Conservation (phyloP, 2,113 vertebrate genomes). For the Scatophagus argus region DNA sequence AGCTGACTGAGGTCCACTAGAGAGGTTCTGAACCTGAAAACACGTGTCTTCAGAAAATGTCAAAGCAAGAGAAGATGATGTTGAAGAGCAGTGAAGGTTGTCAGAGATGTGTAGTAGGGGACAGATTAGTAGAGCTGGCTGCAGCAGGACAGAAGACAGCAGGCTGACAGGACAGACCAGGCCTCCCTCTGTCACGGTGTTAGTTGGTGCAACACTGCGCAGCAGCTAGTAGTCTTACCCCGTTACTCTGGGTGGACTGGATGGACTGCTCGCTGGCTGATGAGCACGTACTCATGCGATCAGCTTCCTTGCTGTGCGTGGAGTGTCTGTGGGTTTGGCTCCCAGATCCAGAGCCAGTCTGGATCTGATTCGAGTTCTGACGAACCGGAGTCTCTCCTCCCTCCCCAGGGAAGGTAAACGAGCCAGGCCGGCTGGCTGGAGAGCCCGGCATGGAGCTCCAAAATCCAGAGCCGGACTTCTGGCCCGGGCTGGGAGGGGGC, state of each 20-base stretch:
- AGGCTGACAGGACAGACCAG: slow-evolving; percentile 62
- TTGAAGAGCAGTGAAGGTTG: slow-evolving; percentile 62
- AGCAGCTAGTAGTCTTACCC: slow-evolving; percentile 97
- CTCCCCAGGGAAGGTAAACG: slow-evolving; percentile 97
- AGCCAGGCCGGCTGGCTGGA: slow-evolving; percentile 94
- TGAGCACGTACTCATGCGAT: slow-evolving; percentile 99
- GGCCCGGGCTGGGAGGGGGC: slow-evolving; percentile 95
- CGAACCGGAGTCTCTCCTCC: slow-evolving; percentile 88
- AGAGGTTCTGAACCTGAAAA: slow-evolving; percentile 45
- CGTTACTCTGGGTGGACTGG: slow-evolving; percentile 98
- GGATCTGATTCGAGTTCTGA: slow-evolving; percentile 78
- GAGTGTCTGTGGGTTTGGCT: slow-evolving; percentile 90
- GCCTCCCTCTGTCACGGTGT: slow-evolving; percentile 74
- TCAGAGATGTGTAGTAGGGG: slow-evolving; percentile 64
- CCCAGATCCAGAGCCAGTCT: slow-evolving; percentile 68
- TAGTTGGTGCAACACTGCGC: slow-evolving; percentile 86
- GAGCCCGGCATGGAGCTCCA: slow-evolving; percentile 97
- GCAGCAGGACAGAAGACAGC: slow-evolving; percentile 67
- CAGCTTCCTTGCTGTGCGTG: slow-evolving; percentile 97
- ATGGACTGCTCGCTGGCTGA: slow-evolving; percentile 98
- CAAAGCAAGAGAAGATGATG: slow-evolving; percentile 54
- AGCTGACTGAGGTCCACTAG: slow-evolving; percentile 45
- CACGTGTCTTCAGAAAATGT: slow-evolving; percentile 43
- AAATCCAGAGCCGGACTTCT: slow-evolving; percentile 88
- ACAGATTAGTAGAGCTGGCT: slow-evolving; percentile 78